Conservation (phyloP, 2,888 invertebrate genomes). For the Galerucella pusilla region DNA sequence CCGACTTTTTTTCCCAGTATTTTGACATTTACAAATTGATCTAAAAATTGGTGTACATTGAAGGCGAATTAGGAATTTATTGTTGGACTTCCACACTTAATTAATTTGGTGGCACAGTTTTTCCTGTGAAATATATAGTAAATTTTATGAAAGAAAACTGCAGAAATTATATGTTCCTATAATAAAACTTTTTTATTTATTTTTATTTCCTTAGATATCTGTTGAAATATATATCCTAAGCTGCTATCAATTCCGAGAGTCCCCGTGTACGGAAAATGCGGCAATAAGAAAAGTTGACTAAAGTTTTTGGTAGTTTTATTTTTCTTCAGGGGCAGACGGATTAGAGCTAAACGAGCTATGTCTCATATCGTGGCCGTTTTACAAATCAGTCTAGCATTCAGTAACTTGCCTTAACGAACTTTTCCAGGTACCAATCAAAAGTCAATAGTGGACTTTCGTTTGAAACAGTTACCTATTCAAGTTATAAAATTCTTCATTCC, state of each 20-base stretch:
- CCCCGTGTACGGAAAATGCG: constrained; percentile 47
- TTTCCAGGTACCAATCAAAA: constrained; percentile 54
- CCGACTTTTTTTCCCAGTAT: no score
- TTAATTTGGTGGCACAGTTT: not conserved
- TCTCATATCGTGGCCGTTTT: constrained; percentile 60
- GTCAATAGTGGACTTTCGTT: constrained; percentile 49
- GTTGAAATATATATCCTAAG: constrained; percentile 15
- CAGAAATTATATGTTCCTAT: not conserved
- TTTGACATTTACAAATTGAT: no score
- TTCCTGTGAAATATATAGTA: not conserved
- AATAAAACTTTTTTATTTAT: constrained; percentile 14
- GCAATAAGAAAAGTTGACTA: constrained; percentile 56
- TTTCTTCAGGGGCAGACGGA: constrained; percentile 53
- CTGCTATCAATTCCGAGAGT: constrained; percentile 16
- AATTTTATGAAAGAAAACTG: constrained; percentile 8
- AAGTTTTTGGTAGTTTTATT: constrained; percentile 54
- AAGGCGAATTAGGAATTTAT: not conserved
- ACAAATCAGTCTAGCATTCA: constrained; percentile 62
- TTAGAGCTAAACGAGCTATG: constrained; percentile 56
- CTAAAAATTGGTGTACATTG: no score
- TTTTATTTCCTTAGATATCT: constrained; percentile 11
- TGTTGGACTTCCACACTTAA: not conserved
- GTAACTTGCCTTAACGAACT: constrained; percentile 60
- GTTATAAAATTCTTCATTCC: no score
- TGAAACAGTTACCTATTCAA: not conserved